phyloP scores from a whole-genome alignment of 2,888 invertebrate genomes.

The Cyrtodaria siliqua region DNA sequence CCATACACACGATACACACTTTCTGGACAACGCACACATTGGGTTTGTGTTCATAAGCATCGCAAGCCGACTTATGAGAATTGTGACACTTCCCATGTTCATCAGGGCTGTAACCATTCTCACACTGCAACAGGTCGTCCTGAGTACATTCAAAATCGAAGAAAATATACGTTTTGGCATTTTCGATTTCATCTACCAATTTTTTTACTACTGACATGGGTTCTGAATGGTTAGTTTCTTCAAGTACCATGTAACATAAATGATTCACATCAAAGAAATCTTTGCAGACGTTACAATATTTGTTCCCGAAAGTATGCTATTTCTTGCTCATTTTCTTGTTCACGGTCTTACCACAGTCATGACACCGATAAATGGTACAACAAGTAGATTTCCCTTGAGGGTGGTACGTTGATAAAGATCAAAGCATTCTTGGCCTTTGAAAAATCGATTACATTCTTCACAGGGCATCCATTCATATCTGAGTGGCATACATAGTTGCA shows the following conservation, averaged over 20 bases:
- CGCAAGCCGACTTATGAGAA: constrained; percentile 20
- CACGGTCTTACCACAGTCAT: constrained; percentile 19
- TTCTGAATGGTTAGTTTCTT: constrained; percentile 6
- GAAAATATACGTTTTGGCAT: constrained; percentile 29
- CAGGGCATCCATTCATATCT: constrained; percentile 16
- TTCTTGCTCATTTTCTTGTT: constrained; percentile 11
- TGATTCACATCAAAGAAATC: constrained; percentile 23
- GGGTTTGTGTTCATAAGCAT: constrained; percentile 3
- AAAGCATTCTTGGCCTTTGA: constrained; percentile 15
- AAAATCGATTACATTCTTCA: constrained; percentile 22
- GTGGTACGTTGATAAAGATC: constrained; percentile 12
- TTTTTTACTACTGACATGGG: constrained; percentile 7
- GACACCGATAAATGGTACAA: constrained; percentile 8
- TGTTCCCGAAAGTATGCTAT: constrained; percentile 16
- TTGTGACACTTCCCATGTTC: constrained; percentile 36
- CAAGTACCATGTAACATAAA: constrained; percentile 34
- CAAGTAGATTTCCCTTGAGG: constrained; percentile 33
- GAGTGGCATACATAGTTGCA: constrained; percentile 25
- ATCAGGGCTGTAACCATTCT: constrained; percentile 24
- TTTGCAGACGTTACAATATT: constrained; percentile 23
- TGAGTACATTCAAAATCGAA: constrained; percentile 54
- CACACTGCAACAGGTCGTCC: constrained; percentile 39
- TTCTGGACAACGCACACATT: constrained; percentile 22
- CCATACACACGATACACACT: constrained; percentile 11
- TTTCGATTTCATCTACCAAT: constrained; percentile 22